Evolutionary conservation across 2,888 invertebrate species (phyloP), one percentile per base, ranked within the genome.

Genomic region (Drosophila hamatofila): DNA sequence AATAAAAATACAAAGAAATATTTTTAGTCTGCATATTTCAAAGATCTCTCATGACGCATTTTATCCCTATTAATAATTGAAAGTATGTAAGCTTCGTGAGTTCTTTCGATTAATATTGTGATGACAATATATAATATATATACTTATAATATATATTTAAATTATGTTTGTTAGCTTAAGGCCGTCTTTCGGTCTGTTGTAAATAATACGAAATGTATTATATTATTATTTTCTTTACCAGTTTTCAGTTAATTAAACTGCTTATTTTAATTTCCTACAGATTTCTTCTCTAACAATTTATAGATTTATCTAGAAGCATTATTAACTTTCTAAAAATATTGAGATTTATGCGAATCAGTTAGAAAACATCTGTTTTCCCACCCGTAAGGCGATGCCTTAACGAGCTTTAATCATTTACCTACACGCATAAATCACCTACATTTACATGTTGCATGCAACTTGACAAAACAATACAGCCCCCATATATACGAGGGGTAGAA

Each of bases 401-500:
- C 25, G 27, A 27, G 35, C 39, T 30, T 41, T 12, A 37, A 59
- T 51, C 55, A 65, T 58, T 58, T 46, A 70, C 42, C 39, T 35
- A 61, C 41, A 61, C 51, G 51, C 56, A 64, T 46, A 67, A 54
- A 55, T 60, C 25, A 60, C 30, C 44, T 27, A 33, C 9, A 69
- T 51, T 59, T 21, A 73, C 35, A 46, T 60, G 63, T 65, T 65
- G 65, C 75, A 75, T 63, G 60, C 63, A 63, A 71, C 59, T 56
- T 71, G 52, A 71, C 56, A 60, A 63, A 75, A 60, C 59, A 49
- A 75, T 39, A 46, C 46, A 55, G 30, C 64, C 70, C 49, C 60
- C 68, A 58, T 56, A 58, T 41, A 9, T 0, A 14, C 6, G 8
- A 25, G 33, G 33, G 21, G 21, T 35, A 42, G 18, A 23, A 23